Conservation (phyloP, 2,113 vertebrate species). For the Oxyura jamaicensis region DNA sequence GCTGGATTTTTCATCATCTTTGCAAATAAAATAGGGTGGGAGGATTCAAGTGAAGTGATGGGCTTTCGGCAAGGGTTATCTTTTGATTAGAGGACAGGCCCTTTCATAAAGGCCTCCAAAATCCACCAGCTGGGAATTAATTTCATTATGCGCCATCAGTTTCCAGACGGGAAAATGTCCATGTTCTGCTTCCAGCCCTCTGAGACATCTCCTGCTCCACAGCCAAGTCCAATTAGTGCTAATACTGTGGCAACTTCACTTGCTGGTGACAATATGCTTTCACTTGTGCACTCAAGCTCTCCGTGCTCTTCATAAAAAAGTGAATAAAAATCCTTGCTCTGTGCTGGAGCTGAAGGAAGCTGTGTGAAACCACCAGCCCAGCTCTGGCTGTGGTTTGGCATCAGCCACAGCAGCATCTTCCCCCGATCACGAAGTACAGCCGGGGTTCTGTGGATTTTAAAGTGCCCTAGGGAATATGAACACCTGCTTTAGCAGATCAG, state of each 20-base stretch:
- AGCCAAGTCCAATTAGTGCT: slow-evolving; percentile 63
- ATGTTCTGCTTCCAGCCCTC: slow-evolving; percentile 53
- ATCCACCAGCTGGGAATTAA: slow-evolving; percentile 51
- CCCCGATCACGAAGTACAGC: not conserved
- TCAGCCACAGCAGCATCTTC: not conserved
- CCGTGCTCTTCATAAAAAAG: not conserved
- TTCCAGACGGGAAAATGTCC: slow-evolving; percentile 56
- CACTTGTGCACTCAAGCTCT: slow-evolving; percentile 8
- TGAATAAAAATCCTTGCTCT: not conserved
- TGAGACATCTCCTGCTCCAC: slow-evolving; percentile 37
- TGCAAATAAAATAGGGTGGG: slow-evolving; percentile 4
- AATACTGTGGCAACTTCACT: slow-evolving; percentile 29
- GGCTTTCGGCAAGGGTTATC: slow-evolving; percentile 5
- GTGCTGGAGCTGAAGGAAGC: not conserved
- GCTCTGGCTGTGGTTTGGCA: not conserved
- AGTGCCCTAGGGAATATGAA: not conserved
- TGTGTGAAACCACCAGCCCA: not conserved
- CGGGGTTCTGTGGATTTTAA: not conserved
- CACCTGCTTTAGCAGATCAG: not conserved
- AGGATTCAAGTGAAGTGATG: not conserved
- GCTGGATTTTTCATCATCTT: slow-evolving; percentile 12
- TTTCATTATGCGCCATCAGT: slow-evolving; percentile 47
- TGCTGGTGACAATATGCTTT: slow-evolving; percentile 52
- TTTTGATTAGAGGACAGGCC: slow-evolving; percentile 33
- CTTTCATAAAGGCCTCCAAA: slow-evolving; percentile 31